phyloP scores from a whole-genome alignment of 2,113 vertebrate genomes.

The Rattus norvegicus region DNA sequence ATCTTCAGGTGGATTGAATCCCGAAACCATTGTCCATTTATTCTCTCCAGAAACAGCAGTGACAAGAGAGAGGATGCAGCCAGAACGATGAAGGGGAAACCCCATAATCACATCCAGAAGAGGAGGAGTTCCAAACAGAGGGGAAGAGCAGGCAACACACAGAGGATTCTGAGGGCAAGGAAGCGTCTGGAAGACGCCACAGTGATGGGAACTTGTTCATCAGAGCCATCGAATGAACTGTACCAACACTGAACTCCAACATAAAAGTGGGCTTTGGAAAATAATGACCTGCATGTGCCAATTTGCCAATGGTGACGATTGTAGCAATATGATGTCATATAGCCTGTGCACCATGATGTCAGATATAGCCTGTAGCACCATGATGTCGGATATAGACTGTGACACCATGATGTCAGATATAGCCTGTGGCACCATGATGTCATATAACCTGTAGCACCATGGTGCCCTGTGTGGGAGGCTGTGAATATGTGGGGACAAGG shows the following conservation, averaged over 20 bases:
- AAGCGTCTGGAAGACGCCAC: neutral
- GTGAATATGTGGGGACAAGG: too few relatives aligned
- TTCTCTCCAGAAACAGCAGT: neutral
- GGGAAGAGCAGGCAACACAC: neutral
- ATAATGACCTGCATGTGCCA: neutral
- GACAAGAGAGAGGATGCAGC: neutral
- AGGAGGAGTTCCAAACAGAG: neutral
- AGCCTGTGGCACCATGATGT: neutral
- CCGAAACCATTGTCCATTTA: neutral
- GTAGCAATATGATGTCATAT: too few relatives aligned
- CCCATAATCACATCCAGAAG: neutral
- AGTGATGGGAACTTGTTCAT: neutral
- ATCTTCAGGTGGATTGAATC: neutral
- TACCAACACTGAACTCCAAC: accelerated
- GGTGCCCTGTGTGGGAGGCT: neutral
- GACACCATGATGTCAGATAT: neutral
- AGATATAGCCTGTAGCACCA: neutral
- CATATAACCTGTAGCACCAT: neutral
- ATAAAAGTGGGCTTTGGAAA: neutral
- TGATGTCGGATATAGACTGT: neutral
- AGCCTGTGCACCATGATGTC: too few relatives aligned
- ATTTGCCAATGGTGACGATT: neutral
- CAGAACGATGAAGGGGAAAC: neutral
- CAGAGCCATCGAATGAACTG: neutral
- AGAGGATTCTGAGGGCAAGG: neutral